These are phyloP conservation scores for Trilocha varians DNA, from an alignment of 2,888 invertebrate genomes.

Conservation along the genomic window DNA sequence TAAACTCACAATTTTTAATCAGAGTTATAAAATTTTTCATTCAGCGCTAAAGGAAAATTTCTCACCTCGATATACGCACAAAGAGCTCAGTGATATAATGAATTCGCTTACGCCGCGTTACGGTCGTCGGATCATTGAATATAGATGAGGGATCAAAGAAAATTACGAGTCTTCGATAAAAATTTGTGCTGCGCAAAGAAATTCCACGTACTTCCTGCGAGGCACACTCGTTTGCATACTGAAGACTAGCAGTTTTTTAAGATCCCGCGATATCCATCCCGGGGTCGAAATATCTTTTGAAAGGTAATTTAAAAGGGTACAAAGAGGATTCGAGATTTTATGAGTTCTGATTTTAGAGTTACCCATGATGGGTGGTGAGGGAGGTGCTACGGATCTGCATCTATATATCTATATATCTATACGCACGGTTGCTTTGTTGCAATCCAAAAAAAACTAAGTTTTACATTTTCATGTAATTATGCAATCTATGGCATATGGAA, in stretches of 20 bases:
- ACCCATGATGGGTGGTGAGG: too few species aligned
- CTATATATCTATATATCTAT: too few species aligned
- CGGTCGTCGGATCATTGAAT: constrained; percentile 66
- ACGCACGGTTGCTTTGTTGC: too few species aligned
- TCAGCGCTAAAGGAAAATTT: neutral
- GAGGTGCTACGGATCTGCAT: too few species aligned
- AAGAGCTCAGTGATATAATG: constrained; percentile 55
- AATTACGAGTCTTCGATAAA: constrained; percentile 62
- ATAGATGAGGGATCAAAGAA: constrained; percentile 70
- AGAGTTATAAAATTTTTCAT: neutral
- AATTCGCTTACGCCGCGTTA: constrained; percentile 65
- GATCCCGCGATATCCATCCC: neutral
- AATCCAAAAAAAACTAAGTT: too few species aligned
- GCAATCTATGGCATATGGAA: too few species aligned
- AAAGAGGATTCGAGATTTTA: too few species aligned
- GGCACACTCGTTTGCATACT: constrained; percentile 46
- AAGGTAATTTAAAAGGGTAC: too few species aligned
- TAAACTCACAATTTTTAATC: neutral
- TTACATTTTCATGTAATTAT: too few species aligned
- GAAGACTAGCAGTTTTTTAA: constrained; percentile 23
- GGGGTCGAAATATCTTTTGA: neutral
- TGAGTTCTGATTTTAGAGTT: too few species aligned
- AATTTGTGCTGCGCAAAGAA: constrained; percentile 59
- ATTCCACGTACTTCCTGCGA: constrained; percentile 38
- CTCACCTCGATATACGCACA: neutral